Conservation (phyloP, 2,113 vertebrate species). For the Coreoperca whiteheadi region DNA sequence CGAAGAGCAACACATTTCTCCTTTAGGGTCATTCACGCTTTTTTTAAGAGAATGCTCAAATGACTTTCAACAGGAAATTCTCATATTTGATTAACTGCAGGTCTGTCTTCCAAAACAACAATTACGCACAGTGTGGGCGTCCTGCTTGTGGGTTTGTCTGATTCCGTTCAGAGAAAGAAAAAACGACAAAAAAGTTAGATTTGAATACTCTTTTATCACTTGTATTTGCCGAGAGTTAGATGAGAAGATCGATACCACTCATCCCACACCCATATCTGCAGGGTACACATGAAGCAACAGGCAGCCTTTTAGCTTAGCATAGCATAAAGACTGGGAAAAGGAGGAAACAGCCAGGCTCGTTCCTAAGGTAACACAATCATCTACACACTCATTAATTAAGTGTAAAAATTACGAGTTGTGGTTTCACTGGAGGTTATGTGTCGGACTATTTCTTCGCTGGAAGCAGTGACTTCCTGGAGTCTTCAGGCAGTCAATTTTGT, state of each 20-base stretch:
- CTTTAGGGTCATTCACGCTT: background rate
- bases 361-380: background rate
- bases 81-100: conserved; percentile 17
- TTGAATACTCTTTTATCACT: background rate
- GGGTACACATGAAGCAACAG: background rate
- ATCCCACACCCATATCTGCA: background rate
- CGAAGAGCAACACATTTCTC: background rate
- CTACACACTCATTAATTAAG: background rate
- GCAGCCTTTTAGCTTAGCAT: background rate
- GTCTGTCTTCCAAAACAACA: background rate
- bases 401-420: background rate
- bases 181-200: background rate
- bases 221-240: background rate
- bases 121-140: background rate
- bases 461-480: too few relatives aligned
- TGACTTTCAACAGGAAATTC: background rate
- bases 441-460: background rate
- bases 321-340: background rate
- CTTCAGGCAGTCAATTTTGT: too few relatives aligned
- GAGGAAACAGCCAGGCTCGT: background rate
- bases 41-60: background rate
- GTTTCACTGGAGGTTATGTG: background rate
- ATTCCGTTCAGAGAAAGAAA: background rate
- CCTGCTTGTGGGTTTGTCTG: background rate
- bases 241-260: background rate